phyloP scores from a whole-genome alignment of 2,113 vertebrate genomes.

The Salminus brasiliensis region DNA sequence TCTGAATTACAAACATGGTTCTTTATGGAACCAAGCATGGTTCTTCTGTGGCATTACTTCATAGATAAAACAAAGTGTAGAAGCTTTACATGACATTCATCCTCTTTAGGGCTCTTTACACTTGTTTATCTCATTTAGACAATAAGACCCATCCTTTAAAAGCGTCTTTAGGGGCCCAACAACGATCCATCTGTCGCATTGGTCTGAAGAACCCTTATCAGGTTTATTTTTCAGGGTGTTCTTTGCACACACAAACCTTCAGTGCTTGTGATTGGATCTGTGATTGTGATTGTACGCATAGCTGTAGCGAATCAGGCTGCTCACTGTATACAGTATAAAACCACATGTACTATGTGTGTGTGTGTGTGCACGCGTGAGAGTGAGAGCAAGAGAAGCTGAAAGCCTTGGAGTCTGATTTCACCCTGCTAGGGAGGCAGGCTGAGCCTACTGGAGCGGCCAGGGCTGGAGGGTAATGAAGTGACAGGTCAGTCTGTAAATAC shows the following conservation, averaged over 20 bases:
- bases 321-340: conserved; percentile 8
- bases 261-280: background rate
- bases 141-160: too few species aligned
- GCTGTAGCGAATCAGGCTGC: background rate
- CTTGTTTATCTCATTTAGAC: too few species aligned
- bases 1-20: too few species aligned
- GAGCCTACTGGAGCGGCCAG: conserved; percentile 84
- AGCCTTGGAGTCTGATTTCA: conserved; percentile 85
- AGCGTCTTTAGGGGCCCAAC: background rate
- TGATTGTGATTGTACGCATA: background rate
- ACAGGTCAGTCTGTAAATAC: conserved; percentile 98
- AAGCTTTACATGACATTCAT: too few species aligned
- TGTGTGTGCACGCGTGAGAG: conserved; percentile 56
- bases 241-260: background rate
- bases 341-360: conserved; percentile 12
- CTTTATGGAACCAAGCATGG: too few species aligned
- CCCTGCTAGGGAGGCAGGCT: conserved; percentile 86
- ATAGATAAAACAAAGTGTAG: too few species aligned
- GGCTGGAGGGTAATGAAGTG: conserved; percentile 92
- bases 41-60: too few species aligned
- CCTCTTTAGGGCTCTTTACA: too few species aligned
- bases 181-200: background rate
- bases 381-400: conserved; percentile 57
- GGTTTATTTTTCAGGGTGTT: background rate
- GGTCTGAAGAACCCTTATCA: background rate